Evolutionary conservation across 2,797 vertebrate species (phyloP).

Genomic region (Manis pentadactyla): DNA sequence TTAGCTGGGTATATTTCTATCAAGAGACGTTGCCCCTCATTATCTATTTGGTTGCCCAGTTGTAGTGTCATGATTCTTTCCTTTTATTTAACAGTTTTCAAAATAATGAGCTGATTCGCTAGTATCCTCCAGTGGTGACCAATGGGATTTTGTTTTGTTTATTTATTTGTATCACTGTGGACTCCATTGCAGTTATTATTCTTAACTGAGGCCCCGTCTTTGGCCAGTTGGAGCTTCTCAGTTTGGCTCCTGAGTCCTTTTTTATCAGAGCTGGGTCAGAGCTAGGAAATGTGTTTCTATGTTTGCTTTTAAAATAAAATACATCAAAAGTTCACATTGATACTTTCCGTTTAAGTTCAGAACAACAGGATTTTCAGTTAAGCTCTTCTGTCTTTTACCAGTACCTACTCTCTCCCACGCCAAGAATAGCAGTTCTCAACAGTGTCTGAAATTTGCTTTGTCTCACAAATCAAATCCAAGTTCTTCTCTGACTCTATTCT

Average conservation of each 20-base stretch:
- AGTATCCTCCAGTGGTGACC: too few relatives aligned
- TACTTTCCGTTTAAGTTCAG: background rate
- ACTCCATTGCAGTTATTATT: background rate
- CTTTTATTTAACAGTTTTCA: background rate
- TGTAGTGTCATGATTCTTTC: background rate
- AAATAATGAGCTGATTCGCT: too few relatives aligned
- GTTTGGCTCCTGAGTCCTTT: background rate
- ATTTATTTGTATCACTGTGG: too few relatives aligned
- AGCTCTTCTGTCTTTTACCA: background rate
- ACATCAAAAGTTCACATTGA: background rate
- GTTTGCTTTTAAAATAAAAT: slow-evolving; percentile 15
- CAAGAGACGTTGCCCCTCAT: background rate
- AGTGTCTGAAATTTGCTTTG: background rate
- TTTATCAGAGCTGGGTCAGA: background rate
- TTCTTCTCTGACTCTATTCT: background rate
- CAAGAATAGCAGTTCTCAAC: background rate
- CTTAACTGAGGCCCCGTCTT: background rate
- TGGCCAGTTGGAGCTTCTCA: background rate
- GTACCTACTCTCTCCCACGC: background rate
- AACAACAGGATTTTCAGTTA: background rate
- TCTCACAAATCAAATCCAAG: too few relatives aligned
- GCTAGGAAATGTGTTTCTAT: background rate
- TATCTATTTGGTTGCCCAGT: background rate
- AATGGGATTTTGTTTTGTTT: too few relatives aligned
- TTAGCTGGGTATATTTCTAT: background rate